Conservation (phyloP, 92 coral and sea anemone species). For the Montipora capitata region DNA sequence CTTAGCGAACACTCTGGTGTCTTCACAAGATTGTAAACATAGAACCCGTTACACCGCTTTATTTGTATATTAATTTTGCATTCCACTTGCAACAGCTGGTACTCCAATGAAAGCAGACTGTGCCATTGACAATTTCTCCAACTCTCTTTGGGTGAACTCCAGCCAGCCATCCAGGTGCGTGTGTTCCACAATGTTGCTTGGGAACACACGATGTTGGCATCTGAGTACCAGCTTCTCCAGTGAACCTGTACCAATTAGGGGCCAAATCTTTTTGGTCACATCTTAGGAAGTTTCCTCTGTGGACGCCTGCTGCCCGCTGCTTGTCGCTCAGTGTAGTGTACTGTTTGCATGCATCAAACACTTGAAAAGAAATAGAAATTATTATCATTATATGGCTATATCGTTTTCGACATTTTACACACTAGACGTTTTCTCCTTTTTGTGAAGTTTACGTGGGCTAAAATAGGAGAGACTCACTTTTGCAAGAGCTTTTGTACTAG, state of each 20-base stretch:
- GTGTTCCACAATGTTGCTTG: slow-evolving; percentile 71
- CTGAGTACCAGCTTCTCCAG: slow-evolving; percentile 71
- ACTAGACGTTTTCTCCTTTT: no score
- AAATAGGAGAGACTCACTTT: no score
- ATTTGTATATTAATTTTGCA: slow-evolving; percentile 62
- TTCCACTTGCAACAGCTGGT: slow-evolving; percentile 56
- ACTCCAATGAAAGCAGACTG: slow-evolving; percentile 72
- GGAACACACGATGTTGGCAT: slow-evolving; percentile 77
- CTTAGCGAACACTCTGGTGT: slow-evolving; percentile 37
- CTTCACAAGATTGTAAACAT: slow-evolving; percentile 61
- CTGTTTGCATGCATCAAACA: slow-evolving; percentile 26
- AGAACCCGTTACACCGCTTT: slow-evolving; percentile 62
- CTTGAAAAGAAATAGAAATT: neutral
- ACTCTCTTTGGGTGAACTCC: slow-evolving; percentile 57
- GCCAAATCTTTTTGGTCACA: slow-evolving; percentile 54
- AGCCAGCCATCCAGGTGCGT: slow-evolving; percentile 77
- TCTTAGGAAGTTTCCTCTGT: slow-evolving; percentile 23
- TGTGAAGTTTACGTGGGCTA: no score
- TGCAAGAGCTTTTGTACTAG: no score
- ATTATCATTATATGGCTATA: no score
- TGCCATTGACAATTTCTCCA: slow-evolving; percentile 52
- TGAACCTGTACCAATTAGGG: slow-evolving; percentile 80
- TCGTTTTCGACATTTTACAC: no score
- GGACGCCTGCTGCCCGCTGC: slow-evolving; percentile 36
- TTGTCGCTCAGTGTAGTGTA: slow-evolving; percentile 8